These are phyloP conservation scores for Nemurella pictetii DNA, from an alignment of 2,888 invertebrate species.

Conservation along the genomic window DNA sequence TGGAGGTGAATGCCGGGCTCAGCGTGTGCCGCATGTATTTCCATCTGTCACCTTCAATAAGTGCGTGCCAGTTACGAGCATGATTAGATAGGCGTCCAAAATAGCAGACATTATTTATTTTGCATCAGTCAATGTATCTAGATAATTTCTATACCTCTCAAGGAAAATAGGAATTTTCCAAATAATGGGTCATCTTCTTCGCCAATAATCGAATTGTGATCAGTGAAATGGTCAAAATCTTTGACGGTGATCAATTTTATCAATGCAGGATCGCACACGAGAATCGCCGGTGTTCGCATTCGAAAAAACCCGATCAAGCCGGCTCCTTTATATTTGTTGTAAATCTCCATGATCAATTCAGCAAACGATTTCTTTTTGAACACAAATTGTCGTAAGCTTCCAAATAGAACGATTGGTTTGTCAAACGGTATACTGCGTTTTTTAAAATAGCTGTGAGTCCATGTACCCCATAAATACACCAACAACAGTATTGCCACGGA, in stretches of 20 bases:
- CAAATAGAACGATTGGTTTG: not conserved
- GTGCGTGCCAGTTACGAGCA: too few relatives aligned
- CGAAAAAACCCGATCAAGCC: not conserved
- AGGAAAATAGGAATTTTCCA: slow-evolving; percentile 24
- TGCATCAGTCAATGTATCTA: too few relatives aligned
- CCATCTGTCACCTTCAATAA: slow-evolving; percentile 39
- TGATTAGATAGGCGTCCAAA: too few relatives aligned
- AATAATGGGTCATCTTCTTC: slow-evolving; percentile 21
- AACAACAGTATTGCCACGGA: not conserved
- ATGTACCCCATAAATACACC: not conserved
- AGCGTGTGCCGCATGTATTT: slow-evolving; percentile 35
- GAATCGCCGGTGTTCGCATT: not conserved
- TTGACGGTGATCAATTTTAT: slow-evolving; percentile 35
- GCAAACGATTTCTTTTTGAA: not conserved
- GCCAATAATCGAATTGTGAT: not conserved
- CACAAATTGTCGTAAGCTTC: not conserved
- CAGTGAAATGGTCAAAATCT: slow-evolving; percentile 38
- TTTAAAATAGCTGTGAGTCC: not conserved
- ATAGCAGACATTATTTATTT: too few relatives aligned
- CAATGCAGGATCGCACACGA: slow-evolving; percentile 31
- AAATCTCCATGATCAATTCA: not conserved
- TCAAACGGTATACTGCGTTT: not conserved
- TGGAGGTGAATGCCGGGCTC: slow-evolving; percentile 39
- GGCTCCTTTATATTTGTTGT: slow-evolving; percentile 1
- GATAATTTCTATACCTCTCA: slow-evolving; percentile 31